These are phyloP conservation scores for Equus quagga DNA, from an alignment of 2,113 vertebrate species.

Conservation along the genomic window DNA sequence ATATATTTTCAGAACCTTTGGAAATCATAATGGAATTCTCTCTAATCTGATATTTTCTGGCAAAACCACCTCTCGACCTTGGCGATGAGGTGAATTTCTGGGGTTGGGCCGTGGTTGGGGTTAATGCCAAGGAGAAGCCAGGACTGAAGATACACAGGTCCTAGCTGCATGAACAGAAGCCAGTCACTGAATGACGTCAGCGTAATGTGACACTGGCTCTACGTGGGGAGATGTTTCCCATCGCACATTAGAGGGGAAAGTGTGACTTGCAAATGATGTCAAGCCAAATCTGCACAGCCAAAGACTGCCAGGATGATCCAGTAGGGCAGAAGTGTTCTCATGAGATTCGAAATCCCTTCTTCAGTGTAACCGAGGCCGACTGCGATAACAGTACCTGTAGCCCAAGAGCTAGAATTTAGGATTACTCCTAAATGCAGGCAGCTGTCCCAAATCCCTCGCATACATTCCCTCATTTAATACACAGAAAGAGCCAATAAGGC, in stretches of 20 bases:
- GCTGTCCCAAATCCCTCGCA: neutral
- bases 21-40: constrained; percentile 39
- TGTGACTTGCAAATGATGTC: neutral
- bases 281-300: neutral
- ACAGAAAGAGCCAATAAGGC: neutral
- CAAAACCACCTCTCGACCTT: neutral
- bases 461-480: neutral
- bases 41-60: constrained; percentile 24
- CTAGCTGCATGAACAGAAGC: rapidly evolving
- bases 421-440: neutral
- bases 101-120: neutral
- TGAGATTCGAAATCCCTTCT: neutral
- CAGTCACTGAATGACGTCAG: too few relatives aligned
- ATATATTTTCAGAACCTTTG: neutral
- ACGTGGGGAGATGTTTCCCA: rapidly evolving
- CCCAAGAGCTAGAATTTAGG: neutral
- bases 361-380: neutral
- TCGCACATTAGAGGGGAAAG: neutral
- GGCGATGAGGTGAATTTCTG: neutral
- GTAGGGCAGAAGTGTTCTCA: neutral
- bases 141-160: neutral
- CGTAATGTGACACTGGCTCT: neutral
- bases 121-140: neutral
- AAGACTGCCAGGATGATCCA: neutral
- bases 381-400: neutral